Percentiles rank a stretch among this genome's conserved stretches.
Conservation (phyloP, 2,113 vertebrate species). For the Phainopepla nitens region DNA sequence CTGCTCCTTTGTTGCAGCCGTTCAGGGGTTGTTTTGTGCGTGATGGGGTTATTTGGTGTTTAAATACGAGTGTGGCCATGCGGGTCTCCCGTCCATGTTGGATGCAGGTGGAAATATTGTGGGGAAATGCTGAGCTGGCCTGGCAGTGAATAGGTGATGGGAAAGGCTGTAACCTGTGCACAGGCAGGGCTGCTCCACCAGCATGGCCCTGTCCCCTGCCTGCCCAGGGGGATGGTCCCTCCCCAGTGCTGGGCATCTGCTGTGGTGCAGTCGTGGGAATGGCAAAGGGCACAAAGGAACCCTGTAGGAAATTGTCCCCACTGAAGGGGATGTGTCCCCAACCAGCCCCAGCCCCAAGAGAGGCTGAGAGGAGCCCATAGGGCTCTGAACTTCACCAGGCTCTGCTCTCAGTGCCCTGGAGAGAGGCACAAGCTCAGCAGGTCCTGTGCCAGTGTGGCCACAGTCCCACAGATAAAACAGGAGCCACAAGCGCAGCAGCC, state of each 20-base stretch:
- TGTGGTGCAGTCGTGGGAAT: fast-evolving
- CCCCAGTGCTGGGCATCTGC: fast-evolving
- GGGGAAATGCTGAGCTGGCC: neutral
- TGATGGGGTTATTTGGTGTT: neutral
- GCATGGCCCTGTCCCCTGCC: neutral
- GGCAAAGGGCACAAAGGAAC: neutral
- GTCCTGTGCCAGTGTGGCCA: fast-evolving
- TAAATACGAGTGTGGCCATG: fast-evolving
- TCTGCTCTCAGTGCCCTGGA: neutral
- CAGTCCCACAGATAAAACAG: fast-evolving
- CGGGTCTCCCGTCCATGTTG: fast-evolving
- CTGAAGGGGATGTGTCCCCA: neutral
- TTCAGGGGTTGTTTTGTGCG: neutral
- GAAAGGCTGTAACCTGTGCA: neutral
- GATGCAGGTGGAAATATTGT: fast-evolving
- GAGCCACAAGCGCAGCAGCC: neutral
- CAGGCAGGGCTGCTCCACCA: neutral
- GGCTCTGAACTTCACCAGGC: neutral
- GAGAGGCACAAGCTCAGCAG: neutral
- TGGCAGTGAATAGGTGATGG: fast-evolving
- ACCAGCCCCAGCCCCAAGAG: fast-evolving
- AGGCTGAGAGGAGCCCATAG: neutral
- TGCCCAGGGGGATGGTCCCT: fast-evolving
- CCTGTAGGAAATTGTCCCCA: fast-evolving
- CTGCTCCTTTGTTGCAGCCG: neutral